Evolutionary conservation across 2,113 vertebrate species (phyloP).

Genomic region (Poeciliopsis prolifica): DNA sequence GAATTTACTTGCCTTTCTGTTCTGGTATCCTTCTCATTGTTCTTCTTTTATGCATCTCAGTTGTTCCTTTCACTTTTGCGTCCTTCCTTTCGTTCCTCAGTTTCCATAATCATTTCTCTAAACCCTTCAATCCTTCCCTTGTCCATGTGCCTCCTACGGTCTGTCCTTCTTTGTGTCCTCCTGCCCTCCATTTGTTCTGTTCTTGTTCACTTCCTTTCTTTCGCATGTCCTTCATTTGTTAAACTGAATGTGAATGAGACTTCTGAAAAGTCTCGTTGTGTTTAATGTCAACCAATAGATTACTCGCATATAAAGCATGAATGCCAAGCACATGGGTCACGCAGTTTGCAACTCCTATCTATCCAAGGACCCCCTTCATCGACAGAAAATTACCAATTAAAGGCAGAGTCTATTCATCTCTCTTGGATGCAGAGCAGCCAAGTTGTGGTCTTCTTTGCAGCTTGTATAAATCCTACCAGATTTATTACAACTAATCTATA

Average conservation of each 20-base stretch:
- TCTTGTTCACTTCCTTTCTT: neutral
- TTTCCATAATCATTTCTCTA: too few species aligned
- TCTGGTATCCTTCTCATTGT: too few species aligned
- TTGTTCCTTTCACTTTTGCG: too few species aligned
- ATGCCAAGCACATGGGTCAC: conserved; percentile 1
- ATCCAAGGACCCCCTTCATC: conserved; percentile 26
- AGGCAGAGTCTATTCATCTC: conserved; percentile 61
- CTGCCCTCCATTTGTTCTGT: neutral
- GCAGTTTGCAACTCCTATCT: conserved; percentile 33
- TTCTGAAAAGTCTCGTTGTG: neutral
- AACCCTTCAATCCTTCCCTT: too few species aligned
- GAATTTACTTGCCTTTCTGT: too few species aligned
- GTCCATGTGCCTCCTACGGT: too few species aligned
- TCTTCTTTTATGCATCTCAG: too few species aligned
- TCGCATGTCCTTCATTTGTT: neutral
- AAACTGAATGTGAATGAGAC: neutral
- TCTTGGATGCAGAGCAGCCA: conserved; percentile 30
- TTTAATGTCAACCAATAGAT: conserved; percentile 18
- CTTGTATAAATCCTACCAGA: too few species aligned
- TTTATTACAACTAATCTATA: conserved; percentile 72
- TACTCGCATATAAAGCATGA: conserved; percentile 15
- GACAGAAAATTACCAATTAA: conserved; percentile 36
- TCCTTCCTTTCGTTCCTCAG: too few species aligned
- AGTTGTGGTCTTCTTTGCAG: conserved; percentile 5
- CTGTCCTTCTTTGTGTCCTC: neutral